phyloP scores from a whole-genome alignment of 1,140 invertebrate species.

The Tetragonula clypearis region DNA sequence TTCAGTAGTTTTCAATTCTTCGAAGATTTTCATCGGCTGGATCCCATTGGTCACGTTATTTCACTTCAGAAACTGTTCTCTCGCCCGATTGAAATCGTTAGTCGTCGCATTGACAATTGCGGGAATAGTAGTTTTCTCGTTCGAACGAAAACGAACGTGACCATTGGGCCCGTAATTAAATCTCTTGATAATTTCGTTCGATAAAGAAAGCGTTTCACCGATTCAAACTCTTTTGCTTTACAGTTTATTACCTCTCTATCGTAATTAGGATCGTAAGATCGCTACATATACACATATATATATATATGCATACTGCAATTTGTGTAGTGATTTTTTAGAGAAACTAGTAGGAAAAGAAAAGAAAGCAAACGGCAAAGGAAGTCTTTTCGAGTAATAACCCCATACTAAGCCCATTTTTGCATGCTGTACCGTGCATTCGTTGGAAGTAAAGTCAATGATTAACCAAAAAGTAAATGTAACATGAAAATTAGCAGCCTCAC shows the following conservation, averaged over 20 bases:
- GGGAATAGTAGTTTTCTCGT: not conserved
- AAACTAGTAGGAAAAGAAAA: not conserved
- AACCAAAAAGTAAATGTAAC: conserved; percentile 43
- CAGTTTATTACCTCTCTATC: not conserved
- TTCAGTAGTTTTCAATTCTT: conserved; percentile 24
- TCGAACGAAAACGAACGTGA: conserved; percentile 31
- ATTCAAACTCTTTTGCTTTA: not conserved
- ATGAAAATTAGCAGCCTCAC: conserved; percentile 31
- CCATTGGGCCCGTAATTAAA: conserved; percentile 16
- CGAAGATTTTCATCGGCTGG: not conserved
- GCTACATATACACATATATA: not conserved
- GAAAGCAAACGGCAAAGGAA: conserved; percentile 1
- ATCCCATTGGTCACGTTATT: conserved; percentile 49
- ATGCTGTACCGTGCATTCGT: conserved; percentile 51
- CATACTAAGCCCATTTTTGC: conserved; percentile 53
- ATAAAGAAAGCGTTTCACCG: not conserved
- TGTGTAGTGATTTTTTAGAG: conserved; percentile 18
- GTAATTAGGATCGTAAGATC: not conserved
- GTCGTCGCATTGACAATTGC: too few relatives aligned
- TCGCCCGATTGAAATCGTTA: not conserved
- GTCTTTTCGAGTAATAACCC: conserved; percentile 48
- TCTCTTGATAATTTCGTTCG: not conserved
- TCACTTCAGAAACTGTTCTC: conserved; percentile 3
- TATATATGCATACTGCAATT: not conserved
- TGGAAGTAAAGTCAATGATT: conserved; percentile 57